A percentile compares a stretch with the other conserved stretches of the same genome.
phyloP scores from a whole-genome alignment of 2,113 vertebrate species.

The Cephalophus harveyi region DNA sequence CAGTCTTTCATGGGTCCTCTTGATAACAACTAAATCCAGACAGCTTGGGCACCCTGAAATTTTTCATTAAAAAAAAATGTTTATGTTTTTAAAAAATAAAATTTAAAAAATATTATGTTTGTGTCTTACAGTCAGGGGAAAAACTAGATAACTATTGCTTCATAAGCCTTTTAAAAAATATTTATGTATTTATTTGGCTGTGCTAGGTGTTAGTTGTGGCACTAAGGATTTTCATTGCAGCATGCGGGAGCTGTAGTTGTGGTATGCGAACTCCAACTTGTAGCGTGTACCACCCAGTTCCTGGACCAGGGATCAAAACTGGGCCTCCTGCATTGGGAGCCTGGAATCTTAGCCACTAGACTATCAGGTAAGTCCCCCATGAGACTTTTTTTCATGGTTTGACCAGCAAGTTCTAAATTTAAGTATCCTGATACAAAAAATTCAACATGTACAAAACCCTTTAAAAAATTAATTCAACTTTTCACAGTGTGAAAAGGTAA shows the following conservation, averaged over 20 bases:
- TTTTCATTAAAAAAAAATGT: conserved; percentile 6
- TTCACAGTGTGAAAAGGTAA: conserved; percentile 10
- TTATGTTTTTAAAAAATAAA: no score
- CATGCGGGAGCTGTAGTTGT: background rate
- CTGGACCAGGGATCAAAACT: background rate
- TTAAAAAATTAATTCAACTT: conserved; percentile 39
- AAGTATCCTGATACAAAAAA: conserved; percentile 18
- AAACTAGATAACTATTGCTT: background rate
- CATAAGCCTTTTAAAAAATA: background rate
- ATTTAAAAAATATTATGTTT: background rate
- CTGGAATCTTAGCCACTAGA: background rate
- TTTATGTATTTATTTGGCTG: background rate
- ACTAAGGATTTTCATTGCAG: background rate
- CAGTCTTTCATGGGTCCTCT: background rate
- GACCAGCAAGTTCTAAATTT: conserved; percentile 35
- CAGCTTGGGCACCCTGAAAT: background rate
- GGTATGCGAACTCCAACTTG: background rate
- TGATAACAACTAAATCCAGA: background rate
- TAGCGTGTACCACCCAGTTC: background rate
- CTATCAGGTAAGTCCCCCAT: background rate
- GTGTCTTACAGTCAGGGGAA: background rate
- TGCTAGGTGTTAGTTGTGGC: background rate
- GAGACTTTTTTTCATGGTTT: background rate
- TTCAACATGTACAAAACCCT: background rate
- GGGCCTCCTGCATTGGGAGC: background rate